Conservation (phyloP, 2,888 invertebrate genomes). For the Pemphredon lugubris region DNA sequence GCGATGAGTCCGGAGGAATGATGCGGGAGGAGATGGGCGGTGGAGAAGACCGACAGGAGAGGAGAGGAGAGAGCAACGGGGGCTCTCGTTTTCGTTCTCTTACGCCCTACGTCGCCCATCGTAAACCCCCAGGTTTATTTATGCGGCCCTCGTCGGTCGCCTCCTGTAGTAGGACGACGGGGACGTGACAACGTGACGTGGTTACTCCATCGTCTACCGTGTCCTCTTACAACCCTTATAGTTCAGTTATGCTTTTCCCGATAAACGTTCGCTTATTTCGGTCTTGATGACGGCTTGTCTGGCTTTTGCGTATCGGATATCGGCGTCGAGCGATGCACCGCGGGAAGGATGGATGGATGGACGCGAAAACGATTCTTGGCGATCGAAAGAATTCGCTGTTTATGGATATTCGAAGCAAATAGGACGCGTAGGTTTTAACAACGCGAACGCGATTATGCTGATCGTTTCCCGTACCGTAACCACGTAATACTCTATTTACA, state of each 20-base stretch:
- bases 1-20: slow-evolving; percentile 62
- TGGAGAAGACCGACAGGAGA: slow-evolving; percentile 2
- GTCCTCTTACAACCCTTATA: slow-evolving; percentile 64
- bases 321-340: not conserved
- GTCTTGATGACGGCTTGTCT: not conserved
- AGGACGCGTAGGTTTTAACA: no score
- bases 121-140: slow-evolving; percentile 80
- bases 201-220: slow-evolving; percentile 71
- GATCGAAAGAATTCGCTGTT: no score
- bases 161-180: slow-evolving; percentile 76
- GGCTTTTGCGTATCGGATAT: not conserved
- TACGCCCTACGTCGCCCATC: slow-evolving; percentile 64
- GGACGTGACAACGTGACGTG: slow-evolving; percentile 79
- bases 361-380: not conserved
- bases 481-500: no score
- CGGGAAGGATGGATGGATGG: not conserved
- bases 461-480: no score
- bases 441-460: no score
- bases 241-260: slow-evolving; percentile 58
- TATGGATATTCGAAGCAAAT: no score
- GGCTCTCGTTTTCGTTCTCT: slow-evolving; percentile 62
- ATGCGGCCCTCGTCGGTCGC: slow-evolving; percentile 78
- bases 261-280: slow-evolving; percentile 55
- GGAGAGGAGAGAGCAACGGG: slow-evolving; percentile 23
- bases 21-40: slow-evolving; percentile 10